Conservation (phyloP, 2,113 vertebrate genomes). For the Calypte anna region DNA sequence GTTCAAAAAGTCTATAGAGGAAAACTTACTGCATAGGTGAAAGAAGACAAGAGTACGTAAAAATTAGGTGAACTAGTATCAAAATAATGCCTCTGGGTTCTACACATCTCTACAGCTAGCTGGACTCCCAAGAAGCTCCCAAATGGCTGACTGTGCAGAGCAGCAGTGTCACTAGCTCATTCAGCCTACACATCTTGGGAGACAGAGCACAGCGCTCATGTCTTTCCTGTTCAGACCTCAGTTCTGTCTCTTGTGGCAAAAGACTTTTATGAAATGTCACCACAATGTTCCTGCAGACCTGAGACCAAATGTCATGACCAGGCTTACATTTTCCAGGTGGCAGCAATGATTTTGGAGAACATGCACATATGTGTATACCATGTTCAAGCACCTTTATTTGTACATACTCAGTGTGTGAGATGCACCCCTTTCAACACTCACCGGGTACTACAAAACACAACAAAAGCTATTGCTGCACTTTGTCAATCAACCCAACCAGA, state of each 20-base stretch:
- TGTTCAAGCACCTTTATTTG: background rate
- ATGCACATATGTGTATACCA: fast-evolving
- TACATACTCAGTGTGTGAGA: background rate
- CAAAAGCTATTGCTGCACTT: background rate
- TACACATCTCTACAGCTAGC: background rate
- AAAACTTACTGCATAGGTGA: background rate
- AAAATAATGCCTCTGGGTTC: background rate
- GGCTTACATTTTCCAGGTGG: background rate
- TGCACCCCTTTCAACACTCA: background rate
- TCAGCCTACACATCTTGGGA: fast-evolving
- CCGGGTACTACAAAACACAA: background rate
- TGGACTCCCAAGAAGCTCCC: background rate
- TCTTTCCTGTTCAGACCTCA: background rate
- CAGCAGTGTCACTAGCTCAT: background rate
- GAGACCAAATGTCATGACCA: background rate
- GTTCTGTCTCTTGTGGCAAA: background rate
- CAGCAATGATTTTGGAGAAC: background rate
- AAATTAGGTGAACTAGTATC: background rate
- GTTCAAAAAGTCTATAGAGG: background rate
- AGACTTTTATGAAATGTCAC: background rate
- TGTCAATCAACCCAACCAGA: background rate
- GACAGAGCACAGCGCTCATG: fast-evolving
- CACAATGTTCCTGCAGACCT: background rate
- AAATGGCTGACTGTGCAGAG: fast-evolving
- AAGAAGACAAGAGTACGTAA: background rate